These are phyloP conservation scores for Sinohyriopsis cumingii DNA, from an alignment of 2,888 invertebrate species.

Conservation along the genomic window DNA sequence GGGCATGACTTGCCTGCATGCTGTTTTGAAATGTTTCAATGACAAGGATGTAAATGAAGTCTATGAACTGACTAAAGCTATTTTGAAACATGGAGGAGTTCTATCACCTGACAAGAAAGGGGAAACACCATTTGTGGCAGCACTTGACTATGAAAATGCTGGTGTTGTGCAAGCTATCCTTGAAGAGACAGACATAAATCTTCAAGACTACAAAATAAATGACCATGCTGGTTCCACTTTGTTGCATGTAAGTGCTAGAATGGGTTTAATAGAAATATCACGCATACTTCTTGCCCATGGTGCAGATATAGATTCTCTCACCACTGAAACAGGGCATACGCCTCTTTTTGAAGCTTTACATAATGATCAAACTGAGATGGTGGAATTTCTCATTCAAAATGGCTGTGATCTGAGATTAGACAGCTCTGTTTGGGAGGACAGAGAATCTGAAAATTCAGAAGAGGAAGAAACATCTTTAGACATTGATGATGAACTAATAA, in stretches of 20 bases:
- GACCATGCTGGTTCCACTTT: conserved; percentile 8
- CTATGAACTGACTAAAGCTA: conserved; percentile 16
- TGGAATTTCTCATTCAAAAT: conserved; percentile 34
- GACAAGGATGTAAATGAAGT: conserved; percentile 16
- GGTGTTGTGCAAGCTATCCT: conserved; percentile 30
- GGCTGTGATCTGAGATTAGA: conserved; percentile 26
- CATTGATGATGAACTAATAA: conserved; percentile 13
- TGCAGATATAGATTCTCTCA: conserved; percentile 31
- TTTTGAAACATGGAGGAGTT: conserved; percentile 30
- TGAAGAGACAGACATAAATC: conserved; percentile 16
- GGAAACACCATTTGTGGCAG: conserved; percentile 32
- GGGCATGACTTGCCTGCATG: conserved; percentile 33
- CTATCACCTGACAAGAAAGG: conserved; percentile 15
- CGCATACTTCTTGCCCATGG: conserved; percentile 40
- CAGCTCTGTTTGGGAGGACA: conserved; percentile 6
- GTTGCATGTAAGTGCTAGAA: conserved; percentile 22
- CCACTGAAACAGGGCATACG: conserved; percentile 17
- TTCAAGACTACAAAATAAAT: conserved; percentile 1
- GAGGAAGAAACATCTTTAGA: conserved; percentile 12
- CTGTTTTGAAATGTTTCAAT: conserved; percentile 26
- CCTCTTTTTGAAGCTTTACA: conserved; percentile 35
- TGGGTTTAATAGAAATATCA: conserved; percentile 23
- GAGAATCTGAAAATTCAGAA: conserved; percentile 23
- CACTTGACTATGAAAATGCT: conserved; percentile 34
- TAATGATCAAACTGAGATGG: conserved; percentile 26